Evolutionary conservation across 1,140 invertebrate genomes (phyloP).

Genomic region (Samia ricini): DNA sequence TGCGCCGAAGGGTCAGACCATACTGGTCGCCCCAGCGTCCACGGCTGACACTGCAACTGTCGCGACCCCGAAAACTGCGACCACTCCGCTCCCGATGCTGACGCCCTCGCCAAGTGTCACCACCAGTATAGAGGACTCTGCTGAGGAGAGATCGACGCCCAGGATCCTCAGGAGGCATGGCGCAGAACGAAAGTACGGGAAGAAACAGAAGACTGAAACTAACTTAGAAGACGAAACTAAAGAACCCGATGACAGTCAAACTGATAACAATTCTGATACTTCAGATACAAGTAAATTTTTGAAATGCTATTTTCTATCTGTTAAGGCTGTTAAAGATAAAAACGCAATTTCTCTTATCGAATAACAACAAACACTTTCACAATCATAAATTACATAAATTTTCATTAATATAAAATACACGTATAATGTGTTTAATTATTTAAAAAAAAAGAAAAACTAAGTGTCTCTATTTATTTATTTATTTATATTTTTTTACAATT

Average conservation of each 20-base stretch:
- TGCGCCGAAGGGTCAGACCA: constrained; percentile 68
- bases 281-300: no score
- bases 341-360: no score
- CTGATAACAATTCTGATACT: constrained; percentile 40
- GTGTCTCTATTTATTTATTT: no score
- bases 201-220: constrained; percentile 58
- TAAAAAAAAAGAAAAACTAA: no score
- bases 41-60: constrained; percentile 20
- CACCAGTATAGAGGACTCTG: constrained; percentile 38
- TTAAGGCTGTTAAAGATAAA: no score
- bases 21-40: constrained; percentile 61
- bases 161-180: constrained; percentile 49
- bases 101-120: constrained; percentile 24
- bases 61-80: neutral
- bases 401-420: no score
- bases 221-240: constrained; percentile 34
- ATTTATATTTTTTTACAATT: no score
- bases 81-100: constrained; percentile 16
- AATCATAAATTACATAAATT: no score
- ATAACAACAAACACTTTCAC: no score
- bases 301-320: no score
- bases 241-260: constrained; percentile 43
- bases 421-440: no score
- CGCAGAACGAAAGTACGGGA: constrained; percentile 67
- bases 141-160: constrained; percentile 44